Base-by-base conservation (phyloP, 2,888 invertebrate species). In the Sympetrum striolatum region DNA sequence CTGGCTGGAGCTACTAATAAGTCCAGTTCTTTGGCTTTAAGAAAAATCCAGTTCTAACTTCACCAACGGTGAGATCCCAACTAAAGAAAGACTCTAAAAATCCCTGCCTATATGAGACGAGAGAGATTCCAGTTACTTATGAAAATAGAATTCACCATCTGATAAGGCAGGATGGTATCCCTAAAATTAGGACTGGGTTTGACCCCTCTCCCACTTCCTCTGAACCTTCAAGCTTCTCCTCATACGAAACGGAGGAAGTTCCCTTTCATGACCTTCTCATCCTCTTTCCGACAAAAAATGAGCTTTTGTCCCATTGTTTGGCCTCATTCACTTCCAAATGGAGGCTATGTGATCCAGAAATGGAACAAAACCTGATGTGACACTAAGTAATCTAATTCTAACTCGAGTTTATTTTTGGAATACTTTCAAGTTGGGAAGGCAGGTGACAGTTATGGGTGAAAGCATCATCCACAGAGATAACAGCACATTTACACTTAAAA, bases 351-450 rank as follows among this genome's bases (percentile, higher is more conserved):
- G 39, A 35, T 86, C 86, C n/a, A 86, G 35, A 86, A 86, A 86
- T 86, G 60, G 37, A 64, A 86, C 60, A 64, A 73, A 73, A 73
- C 31, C 25, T 12, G 10, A 73, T 37, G 37, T 12, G 82, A 37
- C 86, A 18, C n/a, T 64, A 39, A 4, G 60, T 25, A n/a, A 86
- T 37, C 86, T 86, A 86, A 86, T 60, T 86, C 86, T 86, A 86
- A 60, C 81, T 18, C 31, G 25, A 2, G 37, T 39, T 86, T 86
- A 86, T 86, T 86, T 64, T 86, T 86, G 86, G 64, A n/a, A 86
- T 14, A 64, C 37, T 60, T 35, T 86, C 25, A 4, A 48, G 53
- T 53, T 18, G 60, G 6, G 8, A 86, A 37, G 64, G 86, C 37
- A 64, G 14, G 37, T 37, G 12, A 37, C 86, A 15, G 60, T n/a